Evolutionary conservation across 2,888 invertebrate genomes (phyloP).

Genomic region (Lithodes maja): DNA sequence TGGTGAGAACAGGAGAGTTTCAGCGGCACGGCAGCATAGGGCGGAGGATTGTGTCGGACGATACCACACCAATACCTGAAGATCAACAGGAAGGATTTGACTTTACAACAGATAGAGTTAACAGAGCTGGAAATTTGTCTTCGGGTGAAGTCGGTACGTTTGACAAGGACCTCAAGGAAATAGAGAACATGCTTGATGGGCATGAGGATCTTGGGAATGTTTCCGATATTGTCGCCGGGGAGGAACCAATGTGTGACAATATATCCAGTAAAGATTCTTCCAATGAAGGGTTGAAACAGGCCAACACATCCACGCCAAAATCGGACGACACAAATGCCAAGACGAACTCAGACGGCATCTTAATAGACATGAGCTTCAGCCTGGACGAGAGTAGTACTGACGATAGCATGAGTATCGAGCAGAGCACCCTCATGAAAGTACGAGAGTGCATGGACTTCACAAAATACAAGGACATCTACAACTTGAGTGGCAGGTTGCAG

Average conservation of each 20-base stretch:
- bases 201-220: slow-evolving; percentile 48
- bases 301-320: slow-evolving; percentile 65
- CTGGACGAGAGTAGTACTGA: slow-evolving; percentile 41
- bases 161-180: slow-evolving; percentile 58
- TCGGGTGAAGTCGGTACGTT: slow-evolving; percentile 41
- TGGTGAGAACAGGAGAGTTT: slow-evolving; percentile 71
- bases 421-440: slow-evolving; percentile 71
- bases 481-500: slow-evolving; percentile 73
- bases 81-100: neutral
- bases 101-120: neutral
- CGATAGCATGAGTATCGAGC: slow-evolving; percentile 70
- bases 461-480: slow-evolving; percentile 73
- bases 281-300: neutral
- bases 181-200: slow-evolving; percentile 58
- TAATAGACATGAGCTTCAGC: slow-evolving; percentile 16
- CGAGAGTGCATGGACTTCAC: slow-evolving; percentile 72
- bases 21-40: slow-evolving; percentile 71
- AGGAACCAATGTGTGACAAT: slow-evolving; percentile 22
- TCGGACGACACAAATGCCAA: slow-evolving; percentile 37
- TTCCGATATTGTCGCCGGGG: slow-evolving; percentile 43
- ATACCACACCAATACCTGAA: slow-evolving; percentile 1
- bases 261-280: neutral
- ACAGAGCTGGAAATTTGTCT: neutral
- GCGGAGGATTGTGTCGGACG: slow-evolving; percentile 70
- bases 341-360: slow-evolving; percentile 2